Evolutionary conservation across 2,797 vertebrate genomes (phyloP).

Genomic region (Liparis tanakae): DNA sequence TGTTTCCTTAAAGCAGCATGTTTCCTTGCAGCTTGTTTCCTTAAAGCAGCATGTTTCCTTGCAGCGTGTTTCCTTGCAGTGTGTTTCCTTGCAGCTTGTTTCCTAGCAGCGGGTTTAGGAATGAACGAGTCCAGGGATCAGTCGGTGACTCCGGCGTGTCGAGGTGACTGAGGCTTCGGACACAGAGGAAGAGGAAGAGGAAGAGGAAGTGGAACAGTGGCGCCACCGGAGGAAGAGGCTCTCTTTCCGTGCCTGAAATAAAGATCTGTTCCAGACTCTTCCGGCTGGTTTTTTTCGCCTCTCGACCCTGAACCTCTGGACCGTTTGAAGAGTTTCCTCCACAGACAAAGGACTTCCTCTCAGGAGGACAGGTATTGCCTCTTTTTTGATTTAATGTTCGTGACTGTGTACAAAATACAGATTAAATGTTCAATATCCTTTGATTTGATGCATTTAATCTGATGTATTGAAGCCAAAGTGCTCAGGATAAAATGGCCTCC

Average conservation of each 20-base stretch:
- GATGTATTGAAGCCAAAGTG: too few relatives aligned
- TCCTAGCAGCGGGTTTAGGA: too few relatives aligned
- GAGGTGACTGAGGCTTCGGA: slow-evolving; percentile 13
- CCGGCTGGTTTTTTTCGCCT: slow-evolving; percentile 69
- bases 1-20: too few relatives aligned
- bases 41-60: too few relatives aligned
- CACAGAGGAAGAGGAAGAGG: slow-evolving; percentile 51
- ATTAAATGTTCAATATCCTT: neutral
- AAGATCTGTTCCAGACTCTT: slow-evolving; percentile 75
- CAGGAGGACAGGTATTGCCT: too few relatives aligned
- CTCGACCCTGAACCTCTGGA: slow-evolving; percentile 66
- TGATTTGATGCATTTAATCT: too few relatives aligned
- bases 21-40: too few relatives aligned
- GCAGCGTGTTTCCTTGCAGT: too few relatives aligned
- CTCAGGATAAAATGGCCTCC: too few relatives aligned
- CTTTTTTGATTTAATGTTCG: neutral
- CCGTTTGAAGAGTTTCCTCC: slow-evolving; percentile 50
- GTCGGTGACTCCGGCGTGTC: too few relatives aligned
- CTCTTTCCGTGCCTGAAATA: slow-evolving; percentile 77
- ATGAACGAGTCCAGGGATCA: too few relatives aligned
- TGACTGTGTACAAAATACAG: neutral
- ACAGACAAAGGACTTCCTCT: neutral
- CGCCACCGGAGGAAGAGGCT: slow-evolving; percentile 78
- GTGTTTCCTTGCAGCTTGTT: too few relatives aligned
- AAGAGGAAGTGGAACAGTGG: slow-evolving; percentile 79